Base-by-base conservation (phyloP, 2,797 vertebrate genomes). In the Loriculus beryllinus region DNA sequence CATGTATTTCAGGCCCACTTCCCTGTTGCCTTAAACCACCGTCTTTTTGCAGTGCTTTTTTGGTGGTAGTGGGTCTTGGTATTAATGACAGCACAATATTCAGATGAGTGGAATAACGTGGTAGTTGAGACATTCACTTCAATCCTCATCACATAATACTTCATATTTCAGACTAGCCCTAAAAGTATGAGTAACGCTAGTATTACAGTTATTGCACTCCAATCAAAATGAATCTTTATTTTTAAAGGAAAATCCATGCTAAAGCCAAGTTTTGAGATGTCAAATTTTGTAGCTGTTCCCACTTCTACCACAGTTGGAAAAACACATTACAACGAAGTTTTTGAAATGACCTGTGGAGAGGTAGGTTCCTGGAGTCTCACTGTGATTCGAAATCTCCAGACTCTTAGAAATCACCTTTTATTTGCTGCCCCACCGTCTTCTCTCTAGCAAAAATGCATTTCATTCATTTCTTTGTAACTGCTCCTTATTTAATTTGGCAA, bases 401-500 rank as follows among this genome's bases (percentile, higher is more conserved):
- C 57, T 86, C 56, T 79, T 37, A 76, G 86, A 91, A 94, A 88
- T 91, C 82, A 57, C 77, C 63, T 65, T 96, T 86, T 90, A 90
- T 77, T 95, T 76, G 29, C 74, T 92, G 70, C 49, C 42, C 78
- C 52, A 48, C 83, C 86, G 64, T 57, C 75, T 64, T 67, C 77
- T 57, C 45, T 68, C 67, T 10, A 86, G 80, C 42, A 83, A 92
- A 90, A 93, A 67, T 19, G 29, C 4, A 0, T 78, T 93, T 88
- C 77, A 88, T 96, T 97, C 49, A 71, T 86, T 92, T 82, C 74
- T 90, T 90, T 92, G 90, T 82, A 88, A 84, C 39, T 10, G 42
- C 56, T 92, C 80, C 77, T 65, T 86, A 59, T 90, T 96, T 92
- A 86, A 84, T 79, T 91, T 92, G 95, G 82, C 93, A 84, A 63